Conservation (phyloP, 2,113 vertebrate species). For the Scomber scombrus region DNA sequence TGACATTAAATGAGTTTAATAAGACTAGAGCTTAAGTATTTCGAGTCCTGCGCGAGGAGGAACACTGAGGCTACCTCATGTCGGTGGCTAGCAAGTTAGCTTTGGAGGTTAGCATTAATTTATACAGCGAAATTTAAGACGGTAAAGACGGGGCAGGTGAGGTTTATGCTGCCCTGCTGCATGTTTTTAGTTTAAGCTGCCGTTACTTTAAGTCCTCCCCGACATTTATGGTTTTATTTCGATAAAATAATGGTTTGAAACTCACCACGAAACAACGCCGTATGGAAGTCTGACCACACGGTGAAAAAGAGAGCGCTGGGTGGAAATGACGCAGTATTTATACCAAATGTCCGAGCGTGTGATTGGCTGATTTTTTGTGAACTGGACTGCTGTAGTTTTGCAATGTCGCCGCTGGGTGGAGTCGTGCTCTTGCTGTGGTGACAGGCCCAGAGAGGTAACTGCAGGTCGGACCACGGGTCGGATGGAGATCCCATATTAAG, state of each 20-base stretch:
- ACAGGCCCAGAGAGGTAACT: neutral
- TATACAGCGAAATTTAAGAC: fast-evolving
- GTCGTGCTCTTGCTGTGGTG: neutral
- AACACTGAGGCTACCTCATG: slow-evolving; percentile 54
- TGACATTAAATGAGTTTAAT: no score
- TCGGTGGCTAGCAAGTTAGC: slow-evolving; percentile 63
- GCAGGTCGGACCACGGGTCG: slow-evolving; percentile 36
- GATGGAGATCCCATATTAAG: slow-evolving; percentile 83
- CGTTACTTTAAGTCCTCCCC: fast-evolving
- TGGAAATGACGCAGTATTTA: slow-evolving; percentile 70
- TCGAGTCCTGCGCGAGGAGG: neutral
- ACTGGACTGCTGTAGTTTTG: neutral
- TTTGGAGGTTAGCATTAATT: slow-evolving; percentile 29
- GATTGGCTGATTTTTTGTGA: slow-evolving; percentile 69
- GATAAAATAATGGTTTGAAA: neutral
- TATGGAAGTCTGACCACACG: slow-evolving; percentile 81
- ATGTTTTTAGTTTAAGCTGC: fast-evolving
- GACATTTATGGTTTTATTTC: neutral
- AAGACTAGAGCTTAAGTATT: no score
- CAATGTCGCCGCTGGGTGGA: slow-evolving; percentile 4
- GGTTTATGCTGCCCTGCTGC: fast-evolving
- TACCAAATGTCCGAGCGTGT: neutral
- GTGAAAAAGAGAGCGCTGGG: slow-evolving; percentile 62
- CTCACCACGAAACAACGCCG: slow-evolving; percentile 93
- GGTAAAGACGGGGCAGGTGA: fast-evolving